phyloP scores from a whole-genome alignment of 1,140 invertebrate genomes.

The Tetranychus cinnabarinus region DNA sequence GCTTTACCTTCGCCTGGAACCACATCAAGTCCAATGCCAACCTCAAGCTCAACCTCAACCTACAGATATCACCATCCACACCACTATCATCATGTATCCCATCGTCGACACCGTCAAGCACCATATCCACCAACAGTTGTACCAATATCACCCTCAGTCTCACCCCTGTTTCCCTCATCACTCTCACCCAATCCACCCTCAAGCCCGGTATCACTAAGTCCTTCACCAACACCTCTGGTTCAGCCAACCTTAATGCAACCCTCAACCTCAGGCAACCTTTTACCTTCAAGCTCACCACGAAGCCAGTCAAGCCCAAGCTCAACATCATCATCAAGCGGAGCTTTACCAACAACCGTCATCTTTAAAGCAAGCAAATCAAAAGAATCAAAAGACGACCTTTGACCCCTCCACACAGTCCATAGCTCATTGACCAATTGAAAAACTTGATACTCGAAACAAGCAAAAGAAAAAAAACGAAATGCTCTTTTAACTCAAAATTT shows the following conservation, averaged over 20 bases:
- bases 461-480: too few species aligned
- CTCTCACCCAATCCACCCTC: neutral
- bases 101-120: neutral
- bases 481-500: too few species aligned
- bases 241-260: conserved; percentile 2
- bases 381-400: neutral
- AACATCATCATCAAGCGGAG: neutral
- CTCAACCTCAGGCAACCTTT: neutral
- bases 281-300: neutral
- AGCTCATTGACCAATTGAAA: too few species aligned
- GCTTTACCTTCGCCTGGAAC: neutral
- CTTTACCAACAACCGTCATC: neutral
- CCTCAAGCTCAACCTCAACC: conserved; percentile 19
- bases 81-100: conserved; percentile 6
- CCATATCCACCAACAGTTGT: conserved; percentile 21
- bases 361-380: neutral
- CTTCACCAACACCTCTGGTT: conserved; percentile 9
- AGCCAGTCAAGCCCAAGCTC: neutral
- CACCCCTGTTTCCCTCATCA: conserved; percentile 1
- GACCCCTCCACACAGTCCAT: too few species aligned
- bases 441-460: too few species aligned
- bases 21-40: neutral
- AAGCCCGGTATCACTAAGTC: neutral
- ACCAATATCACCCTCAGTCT: conserved; percentile 17
- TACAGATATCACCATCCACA: conserved; percentile 16